phyloP scores from a whole-genome alignment of 2,888 invertebrate genomes.

The Trachelus troglodyta region DNA sequence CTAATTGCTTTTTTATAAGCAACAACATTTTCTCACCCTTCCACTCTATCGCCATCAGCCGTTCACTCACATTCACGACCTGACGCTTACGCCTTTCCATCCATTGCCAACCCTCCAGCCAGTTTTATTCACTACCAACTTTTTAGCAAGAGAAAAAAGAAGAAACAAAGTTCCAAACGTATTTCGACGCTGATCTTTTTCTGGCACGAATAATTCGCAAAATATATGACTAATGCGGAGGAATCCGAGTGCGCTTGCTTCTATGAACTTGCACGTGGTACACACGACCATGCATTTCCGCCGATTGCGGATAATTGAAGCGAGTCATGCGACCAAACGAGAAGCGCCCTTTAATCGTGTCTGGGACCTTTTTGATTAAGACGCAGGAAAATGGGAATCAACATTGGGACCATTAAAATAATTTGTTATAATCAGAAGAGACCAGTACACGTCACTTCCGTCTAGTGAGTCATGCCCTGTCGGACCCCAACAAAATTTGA shows the following conservation, averaged over 20 bases:
- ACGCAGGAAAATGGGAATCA: background rate
- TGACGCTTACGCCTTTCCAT: background rate
- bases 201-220: background rate
- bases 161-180: background rate
- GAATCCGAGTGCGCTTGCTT: background rate
- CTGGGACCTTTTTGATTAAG: background rate
- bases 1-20: conserved; percentile 52
- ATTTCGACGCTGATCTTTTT: background rate
- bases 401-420: background rate
- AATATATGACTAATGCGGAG: background rate
- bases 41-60: conserved; percentile 20
- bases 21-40: conserved; percentile 28
- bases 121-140: background rate
- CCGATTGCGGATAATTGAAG: conserved; percentile 50
- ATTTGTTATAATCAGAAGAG: background rate
- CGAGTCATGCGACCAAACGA: conserved; percentile 47
- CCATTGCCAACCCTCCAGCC: background rate
- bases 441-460: background rate
- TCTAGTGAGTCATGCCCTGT: background rate
- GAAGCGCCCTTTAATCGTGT: conserved; percentile 46
- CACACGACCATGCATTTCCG: conserved; percentile 34
- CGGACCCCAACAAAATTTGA: background rate
- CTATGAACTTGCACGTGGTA: background rate
- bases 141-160: background rate
- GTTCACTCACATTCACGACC: conserved; percentile 22